A percentile compares a stretch with the other conserved stretches of the same genome.
phyloP scores from a whole-genome alignment of 2,888 invertebrate species.

The Chrysodeixis includens region DNA sequence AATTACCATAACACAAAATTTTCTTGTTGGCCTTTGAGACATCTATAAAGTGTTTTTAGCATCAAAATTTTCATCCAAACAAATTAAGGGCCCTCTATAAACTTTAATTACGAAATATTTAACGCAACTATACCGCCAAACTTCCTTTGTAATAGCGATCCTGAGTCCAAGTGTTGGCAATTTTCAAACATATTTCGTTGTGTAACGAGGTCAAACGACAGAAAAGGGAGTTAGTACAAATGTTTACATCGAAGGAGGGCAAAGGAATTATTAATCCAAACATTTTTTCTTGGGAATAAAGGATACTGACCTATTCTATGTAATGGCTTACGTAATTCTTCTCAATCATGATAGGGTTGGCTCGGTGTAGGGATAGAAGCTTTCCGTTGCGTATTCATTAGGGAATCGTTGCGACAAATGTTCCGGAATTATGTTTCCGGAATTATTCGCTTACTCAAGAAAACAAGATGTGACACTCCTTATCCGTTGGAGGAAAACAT shows the following conservation, averaged over 20 bases:
- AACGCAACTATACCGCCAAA: slow-evolving; percentile 49
- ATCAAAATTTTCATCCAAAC: slow-evolving; percentile 36
- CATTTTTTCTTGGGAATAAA: slow-evolving; percentile 68
- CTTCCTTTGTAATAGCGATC: slow-evolving; percentile 52
- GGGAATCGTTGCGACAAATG: slow-evolving; percentile 77
- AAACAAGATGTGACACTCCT: slow-evolving; percentile 72
- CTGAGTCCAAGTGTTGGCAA: slow-evolving; percentile 54
- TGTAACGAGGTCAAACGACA: slow-evolving; percentile 52
- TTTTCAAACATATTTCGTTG: slow-evolving; percentile 53
- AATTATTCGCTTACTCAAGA: slow-evolving; percentile 75
- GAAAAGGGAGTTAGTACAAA: slow-evolving; percentile 51
- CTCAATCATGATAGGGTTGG: slow-evolving; percentile 84
- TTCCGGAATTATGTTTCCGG: slow-evolving; percentile 74
- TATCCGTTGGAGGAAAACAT: slow-evolving; percentile 62
- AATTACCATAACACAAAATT: slow-evolving; percentile 17
- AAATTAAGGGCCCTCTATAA: slow-evolving; percentile 37
- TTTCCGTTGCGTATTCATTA: slow-evolving; percentile 78
- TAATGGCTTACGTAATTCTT: slow-evolving; percentile 77
- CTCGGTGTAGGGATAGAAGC: slow-evolving; percentile 64
- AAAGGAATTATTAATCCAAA: slow-evolving; percentile 73
- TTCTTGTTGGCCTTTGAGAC: slow-evolving; percentile 36
- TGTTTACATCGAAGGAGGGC: slow-evolving; percentile 53
- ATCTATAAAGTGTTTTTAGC: slow-evolving; percentile 28
- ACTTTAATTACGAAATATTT: slow-evolving; percentile 59
- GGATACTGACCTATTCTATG: slow-evolving; percentile 70